These are phyloP conservation scores for Venturia canescens DNA, from an alignment of 1,140 invertebrate genomes.

Conservation along the genomic window DNA sequence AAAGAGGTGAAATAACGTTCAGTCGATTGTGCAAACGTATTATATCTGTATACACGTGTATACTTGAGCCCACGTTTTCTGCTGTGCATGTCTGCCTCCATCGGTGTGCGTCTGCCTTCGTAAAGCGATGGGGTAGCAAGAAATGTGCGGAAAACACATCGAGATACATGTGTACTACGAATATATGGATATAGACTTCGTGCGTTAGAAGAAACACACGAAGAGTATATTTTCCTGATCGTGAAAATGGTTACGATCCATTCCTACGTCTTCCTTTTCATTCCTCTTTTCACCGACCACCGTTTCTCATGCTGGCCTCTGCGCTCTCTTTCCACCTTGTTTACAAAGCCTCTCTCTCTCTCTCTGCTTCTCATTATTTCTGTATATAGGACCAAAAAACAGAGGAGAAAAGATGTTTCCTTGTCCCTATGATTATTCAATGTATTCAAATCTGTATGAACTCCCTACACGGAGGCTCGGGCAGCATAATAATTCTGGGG, in stretches of 20 bases:
- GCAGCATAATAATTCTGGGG: too few species aligned
- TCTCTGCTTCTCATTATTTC: not conserved
- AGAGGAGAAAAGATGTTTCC: too few species aligned
- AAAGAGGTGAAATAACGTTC: slow-evolving; percentile 5
- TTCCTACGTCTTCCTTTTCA: too few species aligned
- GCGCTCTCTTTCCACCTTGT: too few species aligned
- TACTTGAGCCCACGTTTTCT: too few species aligned
- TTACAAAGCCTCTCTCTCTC: not conserved
- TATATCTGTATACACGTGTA: slow-evolving; percentile 1
- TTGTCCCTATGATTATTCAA: not conserved
- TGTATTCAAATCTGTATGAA: not conserved
- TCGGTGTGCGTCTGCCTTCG: not conserved
- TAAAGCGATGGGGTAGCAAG: not conserved
- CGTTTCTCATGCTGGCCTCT: too few species aligned
- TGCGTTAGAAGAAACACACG: too few species aligned
- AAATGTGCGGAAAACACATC: not conserved
- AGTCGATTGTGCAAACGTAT: not conserved
- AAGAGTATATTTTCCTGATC: too few species aligned
- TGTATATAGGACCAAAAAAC: not conserved
- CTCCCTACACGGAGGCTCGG: too few species aligned
- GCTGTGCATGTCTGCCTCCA: not conserved
- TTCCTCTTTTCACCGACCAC: not conserved
- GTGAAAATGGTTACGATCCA: too few species aligned
- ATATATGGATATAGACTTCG: too few species aligned
- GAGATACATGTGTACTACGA: too few species aligned